A percentile compares a stretch with the other conserved stretches of the same genome.
These are phyloP conservation scores for Zapornia atra DNA, from an alignment of 2,113 vertebrate species.

Conservation along the genomic window DNA sequence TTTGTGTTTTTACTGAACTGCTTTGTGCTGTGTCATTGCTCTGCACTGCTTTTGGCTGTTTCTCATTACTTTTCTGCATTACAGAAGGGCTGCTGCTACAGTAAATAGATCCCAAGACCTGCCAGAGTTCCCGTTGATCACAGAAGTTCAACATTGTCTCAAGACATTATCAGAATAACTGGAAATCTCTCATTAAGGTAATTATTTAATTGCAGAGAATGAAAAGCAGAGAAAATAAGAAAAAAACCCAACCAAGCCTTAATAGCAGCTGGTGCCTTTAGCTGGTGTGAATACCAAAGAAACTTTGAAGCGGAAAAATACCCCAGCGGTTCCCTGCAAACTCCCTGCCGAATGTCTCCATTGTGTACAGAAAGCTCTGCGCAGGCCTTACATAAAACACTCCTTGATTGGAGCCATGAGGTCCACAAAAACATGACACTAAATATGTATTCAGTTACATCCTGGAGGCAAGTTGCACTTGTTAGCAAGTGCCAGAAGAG, in stretches of 20 bases:
- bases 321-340: neutral
- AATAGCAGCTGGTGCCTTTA: neutral
- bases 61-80: neutral
- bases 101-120: neutral
- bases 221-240: neutral
- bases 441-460: neutral
- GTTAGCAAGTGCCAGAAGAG: neutral
- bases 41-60: neutral
- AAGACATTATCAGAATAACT: neutral
- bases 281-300: neutral
- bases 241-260: neutral
- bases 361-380: neutral
- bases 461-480: neutral
- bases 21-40: neutral
- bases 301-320: neutral
- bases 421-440: neutral
- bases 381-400: neutral
- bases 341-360: neutral
- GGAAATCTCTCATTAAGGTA: neutral
- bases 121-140: neutral
- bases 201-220: constrained; percentile 8
- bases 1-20: neutral
- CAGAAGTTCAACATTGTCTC: neutral
- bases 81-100: neutral
- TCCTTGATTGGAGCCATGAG: neutral